Conservation (phyloP, 2,797 vertebrate species). For the Pampus argenteus region DNA sequence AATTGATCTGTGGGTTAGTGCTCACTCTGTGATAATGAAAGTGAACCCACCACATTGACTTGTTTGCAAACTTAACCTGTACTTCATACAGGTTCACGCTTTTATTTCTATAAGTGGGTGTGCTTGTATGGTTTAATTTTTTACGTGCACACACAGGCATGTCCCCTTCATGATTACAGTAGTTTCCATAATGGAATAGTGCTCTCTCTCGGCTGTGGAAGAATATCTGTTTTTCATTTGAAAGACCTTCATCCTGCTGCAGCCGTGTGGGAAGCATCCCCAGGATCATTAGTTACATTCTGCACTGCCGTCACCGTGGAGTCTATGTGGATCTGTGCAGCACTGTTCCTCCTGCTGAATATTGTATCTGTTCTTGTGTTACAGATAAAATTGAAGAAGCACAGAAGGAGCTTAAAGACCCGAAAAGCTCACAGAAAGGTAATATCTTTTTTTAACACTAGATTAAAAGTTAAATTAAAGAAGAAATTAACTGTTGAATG, state of each 20-base stretch:
- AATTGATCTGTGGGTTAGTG: constrained; percentile 31
- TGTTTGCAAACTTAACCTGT: constrained; percentile 25
- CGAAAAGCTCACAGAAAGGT: constrained; percentile 94
- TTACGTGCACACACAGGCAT: constrained; percentile 22
- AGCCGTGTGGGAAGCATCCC: constrained; percentile 71
- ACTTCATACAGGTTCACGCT: neutral
- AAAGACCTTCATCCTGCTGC: constrained; percentile 53
- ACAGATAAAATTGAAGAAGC: constrained; percentile 99
- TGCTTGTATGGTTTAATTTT: constrained; percentile 16
- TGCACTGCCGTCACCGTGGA: constrained; percentile 37
- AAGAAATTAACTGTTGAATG: neutral
- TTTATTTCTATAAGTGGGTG: constrained; percentile 23
- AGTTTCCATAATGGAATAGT: constrained; percentile 70
- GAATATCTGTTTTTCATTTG: constrained; percentile 75
- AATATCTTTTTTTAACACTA: constrained; percentile 55
- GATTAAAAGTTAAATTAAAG: neutral
- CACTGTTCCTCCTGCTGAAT: constrained; percentile 29
- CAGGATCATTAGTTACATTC: constrained; percentile 53
- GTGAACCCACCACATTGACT: constrained; percentile 25
- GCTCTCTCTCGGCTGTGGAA: constrained; percentile 58
- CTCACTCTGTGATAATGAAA: constrained; percentile 32
- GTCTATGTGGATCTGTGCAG: constrained; percentile 16
- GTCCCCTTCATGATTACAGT: constrained; percentile 43
- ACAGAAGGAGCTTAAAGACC: constrained; percentile 96
- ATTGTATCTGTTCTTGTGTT: constrained; percentile 74